Evolutionary conservation across 2,888 invertebrate genomes (phyloP).

Genomic region (Leucophenga maculata): DNA sequence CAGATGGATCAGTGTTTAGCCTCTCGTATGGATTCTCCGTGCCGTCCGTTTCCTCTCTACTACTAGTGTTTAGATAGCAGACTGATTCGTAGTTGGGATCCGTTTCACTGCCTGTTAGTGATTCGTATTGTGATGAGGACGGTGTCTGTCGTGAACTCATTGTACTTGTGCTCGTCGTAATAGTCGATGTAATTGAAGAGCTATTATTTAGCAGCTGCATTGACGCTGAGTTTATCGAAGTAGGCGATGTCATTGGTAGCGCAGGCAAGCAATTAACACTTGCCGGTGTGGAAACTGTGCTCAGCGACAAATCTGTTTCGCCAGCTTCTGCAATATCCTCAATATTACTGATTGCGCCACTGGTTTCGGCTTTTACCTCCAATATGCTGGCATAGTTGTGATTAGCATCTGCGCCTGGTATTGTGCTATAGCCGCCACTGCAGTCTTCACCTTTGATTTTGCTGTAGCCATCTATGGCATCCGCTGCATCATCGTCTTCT

Average conservation of each 20-base stretch:
- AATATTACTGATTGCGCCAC: not conserved
- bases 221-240: constrained; percentile 56
- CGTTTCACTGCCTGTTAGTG: constrained; percentile 84
- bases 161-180: constrained; percentile 66
- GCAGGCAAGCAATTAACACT: constrained; percentile 40
- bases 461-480: constrained; percentile 62
- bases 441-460: constrained; percentile 61
- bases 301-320: constrained; percentile 28
- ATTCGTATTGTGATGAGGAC: constrained; percentile 84
- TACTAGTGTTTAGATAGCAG: constrained; percentile 77
- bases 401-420: constrained; percentile 64
- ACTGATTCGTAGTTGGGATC: constrained; percentile 90
- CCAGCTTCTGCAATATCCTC: constrained; percentile 50
- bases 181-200: constrained; percentile 54
- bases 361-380: constrained; percentile 58
- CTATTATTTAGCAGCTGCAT: constrained; percentile 51
- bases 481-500: constrained; percentile 50
- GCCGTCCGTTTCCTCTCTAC: constrained; percentile 41
- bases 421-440: constrained; percentile 68
- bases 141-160: constrained; percentile 72
- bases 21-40: constrained; percentile 81
- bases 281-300: constrained; percentile 28
- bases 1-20: constrained; percentile 72
- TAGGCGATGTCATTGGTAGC: constrained; percentile 55
- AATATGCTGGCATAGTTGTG: constrained; percentile 71